Conservation (phyloP, 2,797 vertebrate species). For the Harpagifer antarcticus region DNA sequence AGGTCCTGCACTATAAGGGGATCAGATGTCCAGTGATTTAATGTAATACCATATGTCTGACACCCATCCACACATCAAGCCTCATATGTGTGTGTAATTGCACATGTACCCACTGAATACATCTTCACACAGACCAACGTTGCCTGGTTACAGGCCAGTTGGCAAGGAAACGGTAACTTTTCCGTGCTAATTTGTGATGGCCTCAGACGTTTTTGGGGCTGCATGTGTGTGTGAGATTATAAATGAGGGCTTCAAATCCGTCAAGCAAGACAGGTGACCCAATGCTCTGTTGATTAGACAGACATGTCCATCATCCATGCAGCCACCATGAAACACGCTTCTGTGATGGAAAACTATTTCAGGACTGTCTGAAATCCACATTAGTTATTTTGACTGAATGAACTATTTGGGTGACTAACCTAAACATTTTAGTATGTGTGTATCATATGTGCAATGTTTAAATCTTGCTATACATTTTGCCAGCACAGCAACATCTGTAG, state of each 20-base stretch:
- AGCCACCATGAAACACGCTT: constrained; percentile 20
- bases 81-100: constrained; percentile 1
- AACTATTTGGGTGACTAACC: constrained; percentile 5
- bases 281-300: constrained; percentile 44
- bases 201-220: constrained; percentile 27
- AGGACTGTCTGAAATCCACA: constrained; percentile 15
- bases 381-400: constrained; percentile 6
- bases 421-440: background rate
- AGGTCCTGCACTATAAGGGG: constrained; percentile 13
- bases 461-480: background rate
- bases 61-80: constrained; percentile 30
- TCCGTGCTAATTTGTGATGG: constrained; percentile 65
- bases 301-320: constrained; percentile 44
- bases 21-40: constrained; percentile 31
- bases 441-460: background rate
- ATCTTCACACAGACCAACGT: constrained; percentile 61
- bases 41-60: constrained; percentile 40
- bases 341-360: constrained; percentile 36
- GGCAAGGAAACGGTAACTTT: constrained; percentile 74
- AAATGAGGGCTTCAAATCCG: constrained; percentile 57
- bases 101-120: constrained; percentile 38
- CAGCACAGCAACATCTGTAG: background rate
- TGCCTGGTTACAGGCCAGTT: constrained; percentile 80
- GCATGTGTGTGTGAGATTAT: constrained; percentile 18
- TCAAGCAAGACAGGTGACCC: constrained; percentile 61